Evolutionary conservation across 1,140 invertebrate species (phyloP).

Genomic region (Drosophila malerkotliana): DNA sequence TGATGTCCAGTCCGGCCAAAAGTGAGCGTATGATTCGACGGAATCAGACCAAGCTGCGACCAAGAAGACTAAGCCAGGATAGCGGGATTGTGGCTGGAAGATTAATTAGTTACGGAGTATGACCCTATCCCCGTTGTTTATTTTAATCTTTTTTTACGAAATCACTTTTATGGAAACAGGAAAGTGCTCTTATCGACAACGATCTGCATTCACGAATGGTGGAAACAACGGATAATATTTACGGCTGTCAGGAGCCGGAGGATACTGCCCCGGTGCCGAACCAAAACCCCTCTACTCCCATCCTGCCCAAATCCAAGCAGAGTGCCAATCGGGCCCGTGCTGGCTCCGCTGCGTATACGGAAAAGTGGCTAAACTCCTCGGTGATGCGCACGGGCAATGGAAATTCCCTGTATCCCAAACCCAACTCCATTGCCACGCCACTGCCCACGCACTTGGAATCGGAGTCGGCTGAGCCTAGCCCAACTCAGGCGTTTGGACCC

Average conservation of each 20-base stretch:
- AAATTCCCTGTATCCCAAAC: conserved; percentile 50
- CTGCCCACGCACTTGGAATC: conserved; percentile 77
- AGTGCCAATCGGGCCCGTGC: conserved; percentile 4
- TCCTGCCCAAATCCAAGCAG: conserved; percentile 22
- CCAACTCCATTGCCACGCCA: conserved; percentile 55
- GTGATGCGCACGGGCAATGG: conserved; percentile 52
- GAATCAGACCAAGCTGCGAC: conserved; percentile 42
- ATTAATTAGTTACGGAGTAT: conserved; percentile 66
- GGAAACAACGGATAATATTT: conserved; percentile 22
- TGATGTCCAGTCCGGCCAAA: conserved; percentile 79
- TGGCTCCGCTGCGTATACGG: conserved; percentile 57
- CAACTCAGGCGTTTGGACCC: conserved; percentile 75
- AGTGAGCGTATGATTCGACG: conserved; percentile 68
- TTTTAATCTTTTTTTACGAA: not conserved
- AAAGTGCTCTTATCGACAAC: conserved; percentile 46
- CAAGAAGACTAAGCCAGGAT: conserved; percentile 74
- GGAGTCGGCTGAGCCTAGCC: conserved; percentile 77
- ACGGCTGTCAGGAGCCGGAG: conserved; percentile 12
- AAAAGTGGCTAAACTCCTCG: conserved; percentile 76
- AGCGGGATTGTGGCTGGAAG: conserved; percentile 79
- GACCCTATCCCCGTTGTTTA: not conserved
- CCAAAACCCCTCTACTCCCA: conserved; percentile 39
- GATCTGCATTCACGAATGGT: conserved; percentile 22
- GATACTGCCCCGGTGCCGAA: not conserved
- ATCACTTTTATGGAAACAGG: conserved; percentile 22